Evolutionary conservation across 2,797 vertebrate genomes (phyloP).

Genomic region (Leptatherina wallacei): DNA sequence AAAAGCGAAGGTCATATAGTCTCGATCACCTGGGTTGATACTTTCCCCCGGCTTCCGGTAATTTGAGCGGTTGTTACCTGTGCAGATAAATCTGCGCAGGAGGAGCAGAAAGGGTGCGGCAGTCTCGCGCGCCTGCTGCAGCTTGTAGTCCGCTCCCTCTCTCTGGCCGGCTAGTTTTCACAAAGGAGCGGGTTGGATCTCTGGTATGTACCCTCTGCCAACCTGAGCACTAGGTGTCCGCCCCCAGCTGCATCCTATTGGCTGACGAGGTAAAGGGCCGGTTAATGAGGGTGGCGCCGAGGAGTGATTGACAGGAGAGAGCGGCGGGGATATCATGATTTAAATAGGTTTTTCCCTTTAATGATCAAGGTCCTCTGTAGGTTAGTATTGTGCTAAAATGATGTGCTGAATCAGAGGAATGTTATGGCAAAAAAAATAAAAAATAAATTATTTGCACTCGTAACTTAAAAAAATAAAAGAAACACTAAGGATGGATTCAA

Average conservation of each 20-base stretch:
- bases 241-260: conserved; percentile 18
- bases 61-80: conserved; percentile 53
- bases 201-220: neutral
- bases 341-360: neutral
- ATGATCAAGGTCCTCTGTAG: neutral
- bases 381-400: neutral
- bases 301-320: conserved; percentile 24
- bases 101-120: conserved; percentile 54
- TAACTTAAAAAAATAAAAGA: neutral
- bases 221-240: conserved; percentile 40
- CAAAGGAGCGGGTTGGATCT: conserved; percentile 16
- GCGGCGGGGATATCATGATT: neutral
- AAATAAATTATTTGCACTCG: too few species aligned
- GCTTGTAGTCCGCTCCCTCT: neutral
- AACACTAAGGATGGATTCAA: neutral
- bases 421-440: neutral
- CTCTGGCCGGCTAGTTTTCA: conserved; percentile 10
- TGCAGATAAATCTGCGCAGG: conserved; percentile 16
- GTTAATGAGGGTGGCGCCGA: conserved; percentile 41
- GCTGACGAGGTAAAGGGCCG: neutral
- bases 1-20: neutral
- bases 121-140: neutral
- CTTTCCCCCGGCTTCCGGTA: conserved; percentile 33
- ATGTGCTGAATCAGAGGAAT: neutral
- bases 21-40: conserved; percentile 24